A percentile compares a stretch with the other conserved stretches of the same genome.
Conservation (phyloP, 2,113 vertebrate genomes). For the Equus quagga region DNA sequence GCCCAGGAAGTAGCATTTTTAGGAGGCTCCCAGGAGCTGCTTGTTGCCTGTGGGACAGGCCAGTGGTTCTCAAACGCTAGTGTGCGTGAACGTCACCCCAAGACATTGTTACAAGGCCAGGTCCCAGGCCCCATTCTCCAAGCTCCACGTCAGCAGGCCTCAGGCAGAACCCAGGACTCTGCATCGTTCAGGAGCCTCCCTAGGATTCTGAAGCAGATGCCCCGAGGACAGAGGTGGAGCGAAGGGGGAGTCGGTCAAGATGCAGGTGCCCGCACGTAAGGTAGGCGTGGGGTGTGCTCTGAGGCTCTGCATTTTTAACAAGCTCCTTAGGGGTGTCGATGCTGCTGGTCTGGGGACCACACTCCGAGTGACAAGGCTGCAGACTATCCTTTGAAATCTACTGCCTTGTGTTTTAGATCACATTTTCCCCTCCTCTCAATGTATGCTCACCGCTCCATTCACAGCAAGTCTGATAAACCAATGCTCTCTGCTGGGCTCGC, state of each 20-base stretch:
- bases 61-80: not conserved
- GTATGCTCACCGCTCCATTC: fast-evolving
- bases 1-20: not conserved
- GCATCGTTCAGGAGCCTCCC: not conserved
- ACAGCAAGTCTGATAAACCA: slow-evolving; percentile 61
- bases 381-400: not conserved
- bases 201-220: not conserved
- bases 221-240: not conserved
- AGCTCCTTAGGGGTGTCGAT: fast-evolving
- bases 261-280: fast-evolving
- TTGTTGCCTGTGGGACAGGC: fast-evolving
- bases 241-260: fast-evolving
- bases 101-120: not conserved
- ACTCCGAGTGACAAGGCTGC: fast-evolving
- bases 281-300: not conserved
- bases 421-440: not conserved
- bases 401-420: fast-evolving
- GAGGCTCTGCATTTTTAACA: not conserved
- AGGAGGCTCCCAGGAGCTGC: not conserved
- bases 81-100: fast-evolving
- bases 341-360: not conserved
- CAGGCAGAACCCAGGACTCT: not conserved
- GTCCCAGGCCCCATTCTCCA: not conserved
- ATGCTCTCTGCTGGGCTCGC: slow-evolving; percentile 74
- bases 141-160: fast-evolving